Evolutionary conservation across 1,140 invertebrate genomes (phyloP), one percentile per base, ranked within the genome.

Genomic region (Drosophila persimilis): DNA sequence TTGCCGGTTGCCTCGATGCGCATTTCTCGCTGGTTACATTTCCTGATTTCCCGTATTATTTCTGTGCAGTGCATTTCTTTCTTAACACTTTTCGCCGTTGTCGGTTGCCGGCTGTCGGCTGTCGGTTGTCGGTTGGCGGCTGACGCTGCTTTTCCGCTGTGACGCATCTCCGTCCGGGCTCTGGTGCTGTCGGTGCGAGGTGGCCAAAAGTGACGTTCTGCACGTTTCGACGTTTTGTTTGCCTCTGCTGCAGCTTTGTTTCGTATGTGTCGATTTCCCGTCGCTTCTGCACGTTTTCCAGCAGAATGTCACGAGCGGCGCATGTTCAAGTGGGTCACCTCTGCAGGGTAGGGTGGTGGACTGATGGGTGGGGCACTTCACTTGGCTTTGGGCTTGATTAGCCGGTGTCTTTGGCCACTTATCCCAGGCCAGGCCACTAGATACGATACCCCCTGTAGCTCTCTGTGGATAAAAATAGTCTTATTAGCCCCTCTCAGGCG

Each of bases 291-390:
- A 86, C 81, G 81, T 86, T 78, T 75, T 56, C 81, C 62, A 71
- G 74, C 59, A 78, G 83, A 86, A 86, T 86, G 81, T 88, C 83
- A 88, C 81, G 81, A 88, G 81, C 83, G 78, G 63, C 54, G 83
- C 83, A 81, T 88, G 83, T 77, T 88, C 77, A 86, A 86, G 81
- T 81, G 83, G 77, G 81, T 85, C 76, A 64, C 44, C 70, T 31
- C 50, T 9, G 22, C 46, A 54, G 52, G 35, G 44, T 45, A 52
- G 71, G 41, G 26, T 39, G 35, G 3, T 5, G 5, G 24, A 13
- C 31, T 11, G 71, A 45, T 62, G 57, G 52, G 48, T 56, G 31
- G 44, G 67, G 46, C 11, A 39, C 55, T 13, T 24, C 44, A 48
- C 41, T 48, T 62, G 41, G 41, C 39, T 55, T 24, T 57, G 53